Base-by-base conservation (phyloP, 37 sponge, comb jelly and placozoan species). In the Halichondria panicea region DNA sequence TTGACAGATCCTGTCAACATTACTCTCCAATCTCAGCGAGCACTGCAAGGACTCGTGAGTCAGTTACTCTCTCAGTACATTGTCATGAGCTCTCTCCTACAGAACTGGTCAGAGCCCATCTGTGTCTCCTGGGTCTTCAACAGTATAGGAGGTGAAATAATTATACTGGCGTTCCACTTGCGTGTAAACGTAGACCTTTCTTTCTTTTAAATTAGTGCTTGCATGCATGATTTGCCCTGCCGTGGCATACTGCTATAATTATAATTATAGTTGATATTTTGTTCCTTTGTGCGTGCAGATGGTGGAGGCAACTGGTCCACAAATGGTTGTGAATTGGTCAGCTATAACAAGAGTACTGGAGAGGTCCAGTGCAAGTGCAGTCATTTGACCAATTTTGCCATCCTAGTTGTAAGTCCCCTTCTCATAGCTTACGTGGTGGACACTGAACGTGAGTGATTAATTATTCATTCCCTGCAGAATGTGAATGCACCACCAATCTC, bases 331-430 rank as follows among this genome's bases (percentile, higher is more conserved):
- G 35, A 22, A 28, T 34, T 68, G 13, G 38, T 44, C 4, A 19
- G 9, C 3, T 21, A 33, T 12, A 42, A 61, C 38, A 43, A 64
- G 8, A 42, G 43, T 0, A 27, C 38, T 36, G 72, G 62, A 1
- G 66, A 19, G 50, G 72, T 88, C 36, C 32, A 43, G 5, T 88
- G 88, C 55, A 50, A 63, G 3, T 88, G 88, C 65, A 57, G 50
- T 65, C 88, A 88, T 76, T 67, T 88, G 21, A 88, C 88, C 21
- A 81, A 88, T 57, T 88, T 88, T 77, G 88, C 77, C 38, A 21
- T 70, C 1, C 45, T 88, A n/a, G 75, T 88, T 77, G 88, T 88
- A 66, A 77, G 88, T 76, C 12, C 13, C 64, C 34, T 5, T 35
- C 37, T 31, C 37, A 8, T 13, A 13, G 31, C 19, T 4, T 30